Evolutionary conservation across 2,113 vertebrate species (phyloP).

Genomic region (Pollimyrus isidori): DNA sequence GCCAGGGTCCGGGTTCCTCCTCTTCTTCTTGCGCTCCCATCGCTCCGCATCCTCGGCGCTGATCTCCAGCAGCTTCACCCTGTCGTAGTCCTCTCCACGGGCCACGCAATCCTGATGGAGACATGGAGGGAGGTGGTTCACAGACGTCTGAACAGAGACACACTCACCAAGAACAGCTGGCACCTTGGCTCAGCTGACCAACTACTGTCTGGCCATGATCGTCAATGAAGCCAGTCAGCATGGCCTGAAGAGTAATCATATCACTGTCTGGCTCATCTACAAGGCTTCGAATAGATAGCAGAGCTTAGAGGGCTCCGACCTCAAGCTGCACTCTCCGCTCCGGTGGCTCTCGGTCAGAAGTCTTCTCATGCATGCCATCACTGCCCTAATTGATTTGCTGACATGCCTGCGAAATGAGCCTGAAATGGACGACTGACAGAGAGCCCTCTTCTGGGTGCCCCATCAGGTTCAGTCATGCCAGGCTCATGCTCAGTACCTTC

Average conservation of each 20-base stretch:
- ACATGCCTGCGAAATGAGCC: neutral
- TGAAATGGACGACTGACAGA: neutral
- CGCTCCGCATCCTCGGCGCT: conserved; percentile 89
- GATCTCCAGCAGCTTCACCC: conserved; percentile 84
- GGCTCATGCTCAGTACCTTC: conserved; percentile 58
- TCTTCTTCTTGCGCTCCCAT: conserved; percentile 88
- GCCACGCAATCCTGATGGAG: conserved; percentile 75
- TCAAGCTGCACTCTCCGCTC: too few relatives aligned
- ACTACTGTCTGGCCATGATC: neutral
- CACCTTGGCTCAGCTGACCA: neutral
- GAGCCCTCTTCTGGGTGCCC: neutral
- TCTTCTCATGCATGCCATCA: neutral
- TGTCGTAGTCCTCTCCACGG: conserved; percentile 78
- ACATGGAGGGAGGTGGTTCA: neutral
- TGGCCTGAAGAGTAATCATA: neutral
- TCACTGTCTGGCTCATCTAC: neutral
- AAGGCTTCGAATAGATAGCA: neutral
- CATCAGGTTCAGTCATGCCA: neutral
- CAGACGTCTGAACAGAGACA: neutral
- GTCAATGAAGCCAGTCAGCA: neutral
- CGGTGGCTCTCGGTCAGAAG: neutral
- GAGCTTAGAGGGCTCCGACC: neutral
- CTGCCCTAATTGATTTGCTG: neutral
- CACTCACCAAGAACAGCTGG: neutral
- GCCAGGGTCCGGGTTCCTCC: conserved; percentile 84